Evolutionary conservation across 2,113 vertebrate genomes (phyloP).

Genomic region (Chelonoidis abingdonii): DNA sequence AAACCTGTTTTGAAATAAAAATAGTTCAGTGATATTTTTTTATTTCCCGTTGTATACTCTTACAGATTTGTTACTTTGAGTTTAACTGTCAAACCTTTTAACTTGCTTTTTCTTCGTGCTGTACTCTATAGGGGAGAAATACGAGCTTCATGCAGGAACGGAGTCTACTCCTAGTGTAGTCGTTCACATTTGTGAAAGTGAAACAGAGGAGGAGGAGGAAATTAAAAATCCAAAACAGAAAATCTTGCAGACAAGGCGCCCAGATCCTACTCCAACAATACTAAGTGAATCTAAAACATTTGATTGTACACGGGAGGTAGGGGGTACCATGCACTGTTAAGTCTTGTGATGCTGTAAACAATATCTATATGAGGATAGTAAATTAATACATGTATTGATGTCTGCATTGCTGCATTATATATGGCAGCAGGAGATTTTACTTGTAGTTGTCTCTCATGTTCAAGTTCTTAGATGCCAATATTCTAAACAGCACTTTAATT

Average conservation of each 20-base stretch:
- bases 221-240: slow-evolving; percentile 87
- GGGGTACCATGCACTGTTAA: slow-evolving; percentile 41
- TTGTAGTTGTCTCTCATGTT: slow-evolving; percentile 68
- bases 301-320: slow-evolving; percentile 57
- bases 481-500: slow-evolving; percentile 76
- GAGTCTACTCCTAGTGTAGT: slow-evolving; percentile 98
- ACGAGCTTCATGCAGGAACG: slow-evolving; percentile 95
- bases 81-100: neutral
- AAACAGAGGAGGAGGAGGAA: slow-evolving; percentile 90
- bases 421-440: slow-evolving; percentile 31
- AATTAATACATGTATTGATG: neutral
- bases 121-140: slow-evolving; percentile 89
- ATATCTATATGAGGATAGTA: neutral
- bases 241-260: slow-evolving; percentile 94
- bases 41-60: neutral
- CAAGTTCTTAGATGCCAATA: slow-evolving; percentile 57
- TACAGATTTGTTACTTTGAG: neutral
- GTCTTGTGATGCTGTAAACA: neutral
- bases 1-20: neutral
- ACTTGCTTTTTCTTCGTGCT: neutral
- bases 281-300: slow-evolving; percentile 78
- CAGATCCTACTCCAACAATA: slow-evolving; percentile 82
- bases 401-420: slow-evolving; percentile 54
- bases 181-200: slow-evolving; percentile 97
- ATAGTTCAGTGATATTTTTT: accelerated